phyloP scores from a whole-genome alignment of 2,888 invertebrate genomes.

The Latheticus oryzae region DNA sequence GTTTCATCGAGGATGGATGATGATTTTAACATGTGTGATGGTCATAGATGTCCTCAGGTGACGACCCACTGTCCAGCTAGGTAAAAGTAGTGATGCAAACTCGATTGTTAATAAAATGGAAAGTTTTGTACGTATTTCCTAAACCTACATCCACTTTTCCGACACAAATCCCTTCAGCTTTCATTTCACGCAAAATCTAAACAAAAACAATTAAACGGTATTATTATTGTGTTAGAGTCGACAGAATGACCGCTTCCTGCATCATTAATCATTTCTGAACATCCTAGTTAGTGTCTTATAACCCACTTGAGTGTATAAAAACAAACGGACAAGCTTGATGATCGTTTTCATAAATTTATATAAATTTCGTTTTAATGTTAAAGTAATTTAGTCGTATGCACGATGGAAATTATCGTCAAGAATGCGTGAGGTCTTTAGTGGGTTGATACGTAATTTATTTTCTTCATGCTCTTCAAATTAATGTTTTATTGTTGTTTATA shows the following conservation, averaged over 20 bases:
- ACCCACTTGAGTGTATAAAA: conserved; percentile 24
- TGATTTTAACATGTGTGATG: conserved; percentile 29
- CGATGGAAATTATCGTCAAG: conserved; percentile 45
- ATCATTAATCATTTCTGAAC: conserved; percentile 58
- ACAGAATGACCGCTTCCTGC: conserved; percentile 61
- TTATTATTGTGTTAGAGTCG: conserved; percentile 47
- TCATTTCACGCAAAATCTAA: not conserved
- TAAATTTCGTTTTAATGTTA: conserved; percentile 50
- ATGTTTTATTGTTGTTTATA: conserved; percentile 53
- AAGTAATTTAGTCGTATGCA: conserved; percentile 46
- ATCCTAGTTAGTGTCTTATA: conserved; percentile 34
- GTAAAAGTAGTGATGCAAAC: conserved; percentile 52
- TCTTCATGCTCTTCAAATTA: conserved; percentile 47
- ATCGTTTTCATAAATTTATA: conserved; percentile 41
- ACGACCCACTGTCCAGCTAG: conserved; percentile 45
- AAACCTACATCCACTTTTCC: no score
- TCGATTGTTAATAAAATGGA: conserved; percentile 52
- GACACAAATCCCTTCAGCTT: no score
- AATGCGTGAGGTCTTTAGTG: conserved; percentile 53
- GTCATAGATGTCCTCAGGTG: conserved; percentile 43
- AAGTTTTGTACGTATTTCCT: no score
- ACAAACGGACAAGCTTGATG: conserved; percentile 15
- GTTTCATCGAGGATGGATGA: conserved; percentile 24
- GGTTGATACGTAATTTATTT: conserved; percentile 51
- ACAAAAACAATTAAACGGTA: conserved; percentile 39